Evolutionary conservation across 2,888 invertebrate species (phyloP), one percentile per base, ranked within the genome.

Genomic region (Stratiomys singularior): DNA sequence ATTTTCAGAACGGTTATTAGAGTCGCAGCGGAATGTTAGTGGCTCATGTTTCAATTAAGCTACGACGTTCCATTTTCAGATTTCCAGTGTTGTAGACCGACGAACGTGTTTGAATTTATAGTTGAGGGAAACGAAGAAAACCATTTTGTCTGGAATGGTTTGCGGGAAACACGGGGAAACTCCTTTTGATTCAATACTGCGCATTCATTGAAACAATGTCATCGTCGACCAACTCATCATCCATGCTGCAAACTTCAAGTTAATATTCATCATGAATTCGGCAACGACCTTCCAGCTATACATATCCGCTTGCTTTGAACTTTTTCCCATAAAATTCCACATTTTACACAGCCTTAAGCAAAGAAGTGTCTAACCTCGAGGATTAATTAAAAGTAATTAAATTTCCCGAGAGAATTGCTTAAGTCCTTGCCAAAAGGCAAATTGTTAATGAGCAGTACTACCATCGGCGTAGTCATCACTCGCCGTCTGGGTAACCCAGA

Each of bases 381-480:
- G 71, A 71, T 71, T 71, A 52, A 71, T 71, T 71, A 71, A 71
- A 71, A 52, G 47, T 71, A 71, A 71, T 71, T 67, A 37, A 67
- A 67, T 37, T 67, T 44, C 37, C 18, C 21, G 28, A 44, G 21
- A 60, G 21, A 25, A 52, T 52, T 13, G 52, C 52, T 52, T 52
- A n/a, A 18, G 52, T 52, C 52, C 52, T 18, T 52, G 18, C 18
- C 52, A 13, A 52, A 52, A 52, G 52, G 52, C 52, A 52, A n/a
- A n/a, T 52, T 18, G n/a, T 52, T 52, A 52, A 52, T 52, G 52
- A 52, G 52, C 52, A 52, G 7, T 15, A 52, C 18, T 15, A 52
- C 52, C 52, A 13, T 9, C 37, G 37, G 37, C 37, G 9, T 37
- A 3, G 37, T 9, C 37, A 37, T 9, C 37, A 9, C 37, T 9